Evolutionary conservation across 2,888 invertebrate species (phyloP), one percentile per base, ranked within the genome.

Genomic region (Scaptomyza cyrtandrae): DNA sequence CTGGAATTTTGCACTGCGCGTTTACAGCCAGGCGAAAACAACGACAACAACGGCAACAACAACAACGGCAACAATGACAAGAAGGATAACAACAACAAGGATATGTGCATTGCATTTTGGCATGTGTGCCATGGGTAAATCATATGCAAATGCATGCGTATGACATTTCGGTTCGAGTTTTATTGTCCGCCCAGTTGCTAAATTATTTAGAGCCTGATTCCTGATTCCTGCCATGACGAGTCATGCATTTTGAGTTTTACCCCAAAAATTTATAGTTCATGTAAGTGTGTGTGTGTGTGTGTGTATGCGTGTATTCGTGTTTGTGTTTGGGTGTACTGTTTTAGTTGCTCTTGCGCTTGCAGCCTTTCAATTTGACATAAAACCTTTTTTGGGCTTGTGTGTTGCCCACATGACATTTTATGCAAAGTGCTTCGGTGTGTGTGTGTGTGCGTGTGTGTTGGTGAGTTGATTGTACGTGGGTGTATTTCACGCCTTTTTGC

Each of bases 161-260:
- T 83, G 83, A 83, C 83, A 83, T 83, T 83, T 88, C 78, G 59
- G 81, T 77, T 78, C 80, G 86, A 82, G 86, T 83, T 83, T 83
- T 88, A 83, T 83, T 83, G 83, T 88, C 78, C 83, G 80, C 86
- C 80, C 68, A 71, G 83, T 88, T 83, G 83, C 83, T 83, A 83
- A 83, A 83, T 88, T 83, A 83, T 88, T 83, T 83, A 83, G 88
- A 86, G 83, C 88, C 84, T 86, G 83, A 86, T 83, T 83, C 86
- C 88, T 82, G 86, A 50, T 24, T 50, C 50, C 52, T 82, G 73
- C 83, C 80, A 81, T 76, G 86, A 67, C 70, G 68, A 87, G 81
- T 80, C 82, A 70, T 87, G 85, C 82, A 87, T 83, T 83, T 84
- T 78, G 85, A 73, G 73, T 73, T 71, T 50, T 44, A 33, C 33